These are phyloP conservation scores for Xestia rhomboidea DNA, from an alignment of 2,888 invertebrate genomes.

Conservation along the genomic window DNA sequence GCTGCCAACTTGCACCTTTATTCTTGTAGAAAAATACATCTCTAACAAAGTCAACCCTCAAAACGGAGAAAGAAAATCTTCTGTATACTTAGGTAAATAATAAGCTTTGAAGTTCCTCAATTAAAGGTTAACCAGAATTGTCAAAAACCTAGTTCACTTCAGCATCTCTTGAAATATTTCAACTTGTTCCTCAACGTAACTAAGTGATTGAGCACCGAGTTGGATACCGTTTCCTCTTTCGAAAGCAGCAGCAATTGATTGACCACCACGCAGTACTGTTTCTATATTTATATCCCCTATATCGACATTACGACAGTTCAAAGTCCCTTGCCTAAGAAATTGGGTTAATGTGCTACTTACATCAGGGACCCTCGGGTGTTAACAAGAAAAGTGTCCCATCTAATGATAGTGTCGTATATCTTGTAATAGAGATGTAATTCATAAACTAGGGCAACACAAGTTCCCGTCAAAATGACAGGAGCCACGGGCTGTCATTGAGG, in stretches of 20 bases:
- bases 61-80: neutral
- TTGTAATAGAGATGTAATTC: slow-evolving; percentile 11
- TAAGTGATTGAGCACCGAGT: slow-evolving; percentile 5
- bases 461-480: too few species aligned
- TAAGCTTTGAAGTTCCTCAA: neutral
- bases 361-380: slow-evolving; percentile 41
- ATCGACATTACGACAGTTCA: slow-evolving; percentile 6
- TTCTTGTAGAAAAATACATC: neutral
- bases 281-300: slow-evolving; percentile 25
- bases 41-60: neutral
- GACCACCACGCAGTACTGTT: neutral
- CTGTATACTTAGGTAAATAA: too few species aligned
- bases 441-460: too few species aligned
- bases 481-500: too few species aligned
- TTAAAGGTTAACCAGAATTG: neutral
- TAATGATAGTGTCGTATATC: slow-evolving; percentile 30
- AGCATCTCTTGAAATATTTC: neutral
- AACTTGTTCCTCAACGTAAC: neutral
- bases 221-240: slow-evolving; percentile 18
- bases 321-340: slow-evolving; percentile 20
- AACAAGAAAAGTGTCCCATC: slow-evolving; percentile 59
- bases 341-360: slow-evolving; percentile 47
- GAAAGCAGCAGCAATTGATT: slow-evolving; percentile 16
- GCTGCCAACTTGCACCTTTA: too few species aligned
- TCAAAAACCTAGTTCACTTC: neutral